phyloP scores from a whole-genome alignment of 1,140 invertebrate genomes.

The Archivesica marissinica region DNA sequence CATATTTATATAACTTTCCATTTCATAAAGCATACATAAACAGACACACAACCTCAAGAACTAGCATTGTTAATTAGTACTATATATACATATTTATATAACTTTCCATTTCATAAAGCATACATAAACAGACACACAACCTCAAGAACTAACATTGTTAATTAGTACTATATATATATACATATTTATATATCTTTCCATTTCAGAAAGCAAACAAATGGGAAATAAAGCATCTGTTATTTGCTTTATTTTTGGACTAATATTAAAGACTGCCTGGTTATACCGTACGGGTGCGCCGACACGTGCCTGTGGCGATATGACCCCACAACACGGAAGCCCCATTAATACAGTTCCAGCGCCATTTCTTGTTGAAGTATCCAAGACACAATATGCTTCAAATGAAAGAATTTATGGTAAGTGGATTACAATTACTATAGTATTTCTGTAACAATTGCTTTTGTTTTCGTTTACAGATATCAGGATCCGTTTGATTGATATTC shows the following conservation, averaged over 20 bases:
- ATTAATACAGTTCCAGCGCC: conserved; percentile 49
- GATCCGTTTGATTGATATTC: too few species aligned
- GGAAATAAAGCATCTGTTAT: background rate
- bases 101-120: background rate
- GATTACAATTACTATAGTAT: too few species aligned
- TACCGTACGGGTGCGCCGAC: conserved; percentile 59
- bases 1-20: too few species aligned
- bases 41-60: too few species aligned
- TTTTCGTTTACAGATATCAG: too few species aligned
- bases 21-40: background rate
- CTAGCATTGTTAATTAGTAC: too few species aligned
- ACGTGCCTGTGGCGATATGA: conserved; percentile 56
- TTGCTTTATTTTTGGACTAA: conserved; percentile 14
- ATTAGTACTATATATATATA: too few species aligned
- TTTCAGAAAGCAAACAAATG: background rate
- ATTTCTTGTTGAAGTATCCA: conserved; percentile 56
- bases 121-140: background rate
- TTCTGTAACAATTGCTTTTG: too few species aligned
- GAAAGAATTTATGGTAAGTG: conserved; percentile 58
- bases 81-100: background rate
- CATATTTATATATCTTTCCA: background rate
- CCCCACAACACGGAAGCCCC: conserved; percentile 48
- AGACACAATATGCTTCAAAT: conserved; percentile 54
- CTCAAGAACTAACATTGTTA: too few species aligned
- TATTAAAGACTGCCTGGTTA: background rate